Percentiles rank a stretch among this genome's conserved stretches.
These are phyloP conservation scores for Paramuricea clavata DNA, from an alignment of 92 coral and sea anemone species.

Conservation along the genomic window DNA sequence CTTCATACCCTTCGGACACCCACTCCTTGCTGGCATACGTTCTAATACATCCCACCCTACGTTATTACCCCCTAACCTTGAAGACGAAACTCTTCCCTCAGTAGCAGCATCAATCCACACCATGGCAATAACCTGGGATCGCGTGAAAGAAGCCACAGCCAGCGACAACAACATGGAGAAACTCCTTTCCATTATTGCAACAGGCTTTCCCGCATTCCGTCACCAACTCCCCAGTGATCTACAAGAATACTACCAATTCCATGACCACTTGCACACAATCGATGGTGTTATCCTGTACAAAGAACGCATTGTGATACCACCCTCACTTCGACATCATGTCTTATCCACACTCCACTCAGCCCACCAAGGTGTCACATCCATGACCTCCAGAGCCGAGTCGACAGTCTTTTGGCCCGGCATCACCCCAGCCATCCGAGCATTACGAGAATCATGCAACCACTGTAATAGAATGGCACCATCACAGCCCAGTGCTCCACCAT, in stretches of 20 bases:
- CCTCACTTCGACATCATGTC: not conserved
- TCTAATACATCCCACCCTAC: not conserved
- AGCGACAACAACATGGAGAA: too few relatives aligned
- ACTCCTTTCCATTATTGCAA: not conserved
- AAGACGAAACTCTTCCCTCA: not conserved
- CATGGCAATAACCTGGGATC: not conserved
- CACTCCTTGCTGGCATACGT: too few relatives aligned
- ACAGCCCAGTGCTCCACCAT: too few relatives aligned
- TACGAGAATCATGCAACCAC: not conserved
- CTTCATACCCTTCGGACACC: too few relatives aligned
- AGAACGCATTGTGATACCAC: conserved; percentile 5
- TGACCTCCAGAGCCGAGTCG: conserved; percentile 18
- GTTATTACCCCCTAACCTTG: not conserved
- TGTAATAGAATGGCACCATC: not conserved
- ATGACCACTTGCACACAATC: not conserved
- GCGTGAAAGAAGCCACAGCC: not conserved
- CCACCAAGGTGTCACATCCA: conserved; percentile 31
- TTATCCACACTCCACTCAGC: conserved; percentile 9
- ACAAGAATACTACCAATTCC: conserved; percentile 7
- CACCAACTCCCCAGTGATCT: not conserved
- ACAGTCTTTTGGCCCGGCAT: conserved; percentile 27
- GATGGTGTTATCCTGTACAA: conserved; percentile 13
- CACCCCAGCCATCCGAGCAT: conserved; percentile 11
- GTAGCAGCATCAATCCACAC: not conserved
- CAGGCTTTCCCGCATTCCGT: not conserved